Base-by-base conservation (phyloP, 2,888 invertebrate genomes). In the Pecten maximus region DNA sequence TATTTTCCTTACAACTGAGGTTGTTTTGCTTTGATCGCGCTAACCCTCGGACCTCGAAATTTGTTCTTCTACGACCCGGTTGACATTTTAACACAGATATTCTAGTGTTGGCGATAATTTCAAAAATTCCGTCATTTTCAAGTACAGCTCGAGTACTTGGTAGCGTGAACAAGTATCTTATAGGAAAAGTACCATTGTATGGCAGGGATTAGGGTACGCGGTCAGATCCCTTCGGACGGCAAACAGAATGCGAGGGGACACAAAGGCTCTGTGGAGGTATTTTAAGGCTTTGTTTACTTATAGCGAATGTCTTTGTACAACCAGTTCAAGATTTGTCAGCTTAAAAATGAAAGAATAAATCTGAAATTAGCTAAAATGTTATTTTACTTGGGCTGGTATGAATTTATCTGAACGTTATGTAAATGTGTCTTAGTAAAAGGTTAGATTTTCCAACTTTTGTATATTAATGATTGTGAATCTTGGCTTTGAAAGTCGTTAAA, bases 161-260 rank as follows among this genome's bases (percentile, higher is more conserved):
- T 35, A 74, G 74, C 74, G 74, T 74, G 74, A 74, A 74, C 74
- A 35, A 74, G 74, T 74, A 28, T 3, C 74, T 23, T 74, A 74
- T 74, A 6, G 74, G 74, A 35, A 74, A 74, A 74, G 74, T 74
- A 28, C 35, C n/a, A 54, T 54, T 74, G 74, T 74, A 28, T 23
- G 10, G 35, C 74, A 12, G 28, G 74, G 74, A 74, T 74, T 74
- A 74, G 16, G 74, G 74, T 10, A 35, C 74, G 35, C 74, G 74
- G 74, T 74, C 74, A 74, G 74, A 74, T 74, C 74, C 74, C 74
- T 74, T 74, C 74, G 74, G 74, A 74, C 74, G 74, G 74, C 35
- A 74, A 74, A 28, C 28, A 74, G 35, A 74, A 74, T 35, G 10
- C 8, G 74, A 12, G 15, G 74, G 74, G 35, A 74, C 28, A 74